Evolutionary conservation across 1,140 invertebrate species (phyloP).

Genomic region (Ceratosolen fusciceps): DNA sequence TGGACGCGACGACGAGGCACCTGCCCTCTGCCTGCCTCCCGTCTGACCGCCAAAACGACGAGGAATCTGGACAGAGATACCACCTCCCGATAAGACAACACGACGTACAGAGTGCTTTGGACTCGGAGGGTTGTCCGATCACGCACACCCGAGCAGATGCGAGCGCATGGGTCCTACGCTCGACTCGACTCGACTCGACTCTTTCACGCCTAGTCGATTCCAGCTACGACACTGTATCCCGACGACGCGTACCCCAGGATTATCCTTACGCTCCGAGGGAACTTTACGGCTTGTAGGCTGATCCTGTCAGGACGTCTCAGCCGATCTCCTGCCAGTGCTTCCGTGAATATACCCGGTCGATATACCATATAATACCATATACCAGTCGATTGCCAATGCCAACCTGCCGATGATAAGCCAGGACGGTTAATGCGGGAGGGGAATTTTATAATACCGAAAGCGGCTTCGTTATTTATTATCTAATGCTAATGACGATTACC

Average conservation of each 20-base stretch:
- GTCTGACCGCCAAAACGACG: constrained; percentile 14
- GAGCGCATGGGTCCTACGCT: background rate
- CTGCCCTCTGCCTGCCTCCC: constrained; percentile 50
- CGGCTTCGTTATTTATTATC: too few relatives aligned
- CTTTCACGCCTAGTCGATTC: constrained; percentile 4
- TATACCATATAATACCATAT: too few relatives aligned
- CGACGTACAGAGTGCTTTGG: background rate
- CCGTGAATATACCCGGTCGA: too few relatives aligned
- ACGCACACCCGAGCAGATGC: background rate
- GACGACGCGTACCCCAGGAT: background rate
- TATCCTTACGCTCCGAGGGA: too few relatives aligned
- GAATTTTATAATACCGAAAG: too few relatives aligned
- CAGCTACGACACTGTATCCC: background rate
- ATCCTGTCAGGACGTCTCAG: too few relatives aligned
- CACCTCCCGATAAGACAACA: constrained; percentile 49
- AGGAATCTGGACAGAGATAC: constrained; percentile 49
- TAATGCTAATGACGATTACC: too few relatives aligned
- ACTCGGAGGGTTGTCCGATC: background rate
- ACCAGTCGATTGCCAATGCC: too few relatives aligned
- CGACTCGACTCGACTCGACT: background rate
- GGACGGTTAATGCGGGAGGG: too few relatives aligned
- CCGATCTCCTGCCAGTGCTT: too few relatives aligned
- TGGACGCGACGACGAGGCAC: background rate
- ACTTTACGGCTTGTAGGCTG: background rate
- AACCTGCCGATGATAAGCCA: too few relatives aligned